phyloP scores from a whole-genome alignment of 2,888 invertebrate species.

The Lasius fuliginosus region DNA sequence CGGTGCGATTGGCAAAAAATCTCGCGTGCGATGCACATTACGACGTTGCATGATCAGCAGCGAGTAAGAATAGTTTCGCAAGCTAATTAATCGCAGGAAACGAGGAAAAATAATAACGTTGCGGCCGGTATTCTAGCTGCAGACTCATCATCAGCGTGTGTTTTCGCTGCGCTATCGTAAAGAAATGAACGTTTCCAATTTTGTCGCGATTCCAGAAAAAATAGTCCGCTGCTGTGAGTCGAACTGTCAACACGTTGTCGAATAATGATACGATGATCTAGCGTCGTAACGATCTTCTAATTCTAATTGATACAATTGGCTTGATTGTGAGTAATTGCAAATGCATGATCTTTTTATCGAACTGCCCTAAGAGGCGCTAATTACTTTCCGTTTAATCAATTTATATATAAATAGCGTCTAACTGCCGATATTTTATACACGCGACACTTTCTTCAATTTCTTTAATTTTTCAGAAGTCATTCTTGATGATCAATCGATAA shows the following conservation, averaged over 20 bases:
- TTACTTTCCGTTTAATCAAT: not conserved
- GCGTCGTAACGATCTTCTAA: conserved; percentile 19
- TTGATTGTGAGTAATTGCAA: conserved; percentile 15
- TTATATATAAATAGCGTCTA: not conserved
- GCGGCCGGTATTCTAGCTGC: not conserved
- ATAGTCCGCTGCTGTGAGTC: conserved; percentile 2
- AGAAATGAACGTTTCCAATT: conserved; percentile 31
- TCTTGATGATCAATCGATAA: not conserved
- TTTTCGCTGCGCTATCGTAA: conserved; percentile 22
- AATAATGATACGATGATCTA: conserved; percentile 30
- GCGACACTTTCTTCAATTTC: not conserved
- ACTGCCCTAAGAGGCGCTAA: not conserved
- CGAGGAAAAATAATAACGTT: conserved; percentile 27
- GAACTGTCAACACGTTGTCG: not conserved
- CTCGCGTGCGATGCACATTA: conserved; percentile 23
- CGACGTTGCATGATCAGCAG: conserved; percentile 26
- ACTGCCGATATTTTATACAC: not conserved
- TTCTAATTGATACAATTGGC: conserved; percentile 45
- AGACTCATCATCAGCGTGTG: not conserved
- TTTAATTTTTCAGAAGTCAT: not conserved
- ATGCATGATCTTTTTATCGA: conserved; percentile 8
- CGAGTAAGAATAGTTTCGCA: conserved; percentile 22
- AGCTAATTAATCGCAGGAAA: conserved; percentile 48
- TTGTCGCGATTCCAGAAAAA: not conserved
- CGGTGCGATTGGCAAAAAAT: conserved; percentile 23